These are phyloP conservation scores for Bradypodion pumilum DNA, from an alignment of 2,797 vertebrate genomes.

Conservation along the genomic window DNA sequence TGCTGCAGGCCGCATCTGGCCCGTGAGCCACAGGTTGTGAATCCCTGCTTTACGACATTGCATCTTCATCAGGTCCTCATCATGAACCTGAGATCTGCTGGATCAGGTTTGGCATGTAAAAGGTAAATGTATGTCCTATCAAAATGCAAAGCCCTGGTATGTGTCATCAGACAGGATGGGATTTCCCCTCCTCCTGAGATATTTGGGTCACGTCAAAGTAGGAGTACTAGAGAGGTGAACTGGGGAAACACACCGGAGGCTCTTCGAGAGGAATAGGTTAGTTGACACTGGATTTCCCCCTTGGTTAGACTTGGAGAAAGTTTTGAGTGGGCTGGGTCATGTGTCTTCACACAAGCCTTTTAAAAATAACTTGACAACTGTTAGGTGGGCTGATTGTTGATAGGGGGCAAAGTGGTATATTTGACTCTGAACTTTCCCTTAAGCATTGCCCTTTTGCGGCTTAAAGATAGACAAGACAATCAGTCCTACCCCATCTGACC, in stretches of 20 bases:
- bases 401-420: conserved; percentile 18
- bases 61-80: background rate
- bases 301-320: conserved; percentile 19
- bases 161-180: conserved; percentile 2
- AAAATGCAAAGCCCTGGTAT: background rate
- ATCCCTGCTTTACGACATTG: background rate
- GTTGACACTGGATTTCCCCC: conserved; percentile 21
- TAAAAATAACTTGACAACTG: conserved; percentile 58
- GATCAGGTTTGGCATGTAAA: conserved; percentile 20
- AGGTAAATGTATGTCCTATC: background rate
- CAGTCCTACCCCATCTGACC: conserved; percentile 3
- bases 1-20: no score
- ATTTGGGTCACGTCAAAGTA: conserved; percentile 11
- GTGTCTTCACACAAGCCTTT: background rate
- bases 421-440: conserved; percentile 53
- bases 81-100: fast-evolving
- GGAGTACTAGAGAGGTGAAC: conserved; percentile 37
- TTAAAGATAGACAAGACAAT: background rate
- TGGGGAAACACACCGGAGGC: conserved; percentile 32
- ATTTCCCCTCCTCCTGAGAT: conserved; percentile 37
- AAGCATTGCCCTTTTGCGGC: background rate
- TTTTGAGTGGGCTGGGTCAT: conserved; percentile 55
- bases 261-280: background rate
- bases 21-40: no score
- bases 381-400: conserved; percentile 7